phyloP scores from a whole-genome alignment of 1,140 invertebrate genomes.

The Ostrea edulis region DNA sequence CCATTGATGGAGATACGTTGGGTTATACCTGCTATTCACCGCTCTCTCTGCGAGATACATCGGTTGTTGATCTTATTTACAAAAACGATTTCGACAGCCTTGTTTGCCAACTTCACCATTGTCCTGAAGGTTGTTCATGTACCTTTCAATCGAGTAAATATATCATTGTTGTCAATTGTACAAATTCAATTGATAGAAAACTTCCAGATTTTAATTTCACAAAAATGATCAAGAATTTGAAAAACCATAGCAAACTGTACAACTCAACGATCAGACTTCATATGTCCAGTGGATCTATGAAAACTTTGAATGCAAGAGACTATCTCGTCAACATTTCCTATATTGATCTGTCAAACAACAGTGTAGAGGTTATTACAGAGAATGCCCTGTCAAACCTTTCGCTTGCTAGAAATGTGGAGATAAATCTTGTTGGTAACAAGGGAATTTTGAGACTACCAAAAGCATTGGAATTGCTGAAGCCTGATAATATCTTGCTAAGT shows the following conservation, averaged over 20 bases:
- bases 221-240: neutral
- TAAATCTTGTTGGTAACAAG: neutral
- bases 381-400: neutral
- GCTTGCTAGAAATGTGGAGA: neutral
- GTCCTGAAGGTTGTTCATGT: neutral
- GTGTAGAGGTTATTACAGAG: neutral
- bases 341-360: neutral
- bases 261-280: neutral
- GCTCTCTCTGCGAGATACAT: neutral
- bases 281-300: neutral
- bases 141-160: neutral
- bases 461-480: neutral
- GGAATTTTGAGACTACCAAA: neutral
- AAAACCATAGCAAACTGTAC: neutral
- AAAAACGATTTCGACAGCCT: too few relatives aligned
- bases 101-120: neutral
- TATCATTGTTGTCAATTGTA: neutral
- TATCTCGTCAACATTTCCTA: neutral
- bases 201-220: neutral
- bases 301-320: neutral
- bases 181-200: neutral
- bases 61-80: neutral
- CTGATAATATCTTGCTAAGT: neutral
- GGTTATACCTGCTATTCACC: neutral
- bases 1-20: neutral